Percentiles rank a stretch among this genome's conserved stretches.
Conservation (phyloP, 2,113 vertebrate species). For the Xenopus tropicalis region DNA sequence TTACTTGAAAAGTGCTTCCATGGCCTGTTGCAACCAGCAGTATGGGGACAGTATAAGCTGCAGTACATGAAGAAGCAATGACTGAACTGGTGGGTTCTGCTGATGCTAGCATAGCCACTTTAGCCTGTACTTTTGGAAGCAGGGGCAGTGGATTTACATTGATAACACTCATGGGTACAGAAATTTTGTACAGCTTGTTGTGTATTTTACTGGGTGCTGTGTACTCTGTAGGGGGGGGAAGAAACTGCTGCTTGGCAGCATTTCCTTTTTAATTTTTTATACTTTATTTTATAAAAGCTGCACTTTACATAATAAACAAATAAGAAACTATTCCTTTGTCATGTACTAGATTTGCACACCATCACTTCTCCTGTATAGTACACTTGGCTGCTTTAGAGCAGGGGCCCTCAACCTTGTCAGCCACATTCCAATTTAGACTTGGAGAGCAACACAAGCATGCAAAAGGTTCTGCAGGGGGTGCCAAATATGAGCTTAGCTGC, state of each 20-base stretch:
- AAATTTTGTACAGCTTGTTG: conserved; percentile 36
- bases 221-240: conserved; percentile 27
- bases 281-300: conserved; percentile 59
- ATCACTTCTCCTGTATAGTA: too few relatives aligned
- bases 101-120: neutral
- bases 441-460: too few relatives aligned
- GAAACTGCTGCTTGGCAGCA: conserved; percentile 52
- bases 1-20: neutral
- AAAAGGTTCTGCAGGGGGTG: too few relatives aligned
- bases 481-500: too few relatives aligned
- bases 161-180: conserved; percentile 27
- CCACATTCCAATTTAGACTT: too few relatives aligned
- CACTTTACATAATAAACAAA: conserved; percentile 63
- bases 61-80: neutral
- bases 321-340: too few relatives aligned
- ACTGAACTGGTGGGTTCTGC: neutral
- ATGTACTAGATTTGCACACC: too few relatives aligned
- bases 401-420: too few relatives aligned
- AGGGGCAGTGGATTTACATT: neutral
- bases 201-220: conserved; percentile 32
- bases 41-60: neutral
- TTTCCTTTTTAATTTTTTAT: conserved; percentile 58
- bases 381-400: too few relatives aligned
- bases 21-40: neutral
- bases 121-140: neutral